Conservation (phyloP, 2,888 invertebrate species). For the Blera fallax region DNA sequence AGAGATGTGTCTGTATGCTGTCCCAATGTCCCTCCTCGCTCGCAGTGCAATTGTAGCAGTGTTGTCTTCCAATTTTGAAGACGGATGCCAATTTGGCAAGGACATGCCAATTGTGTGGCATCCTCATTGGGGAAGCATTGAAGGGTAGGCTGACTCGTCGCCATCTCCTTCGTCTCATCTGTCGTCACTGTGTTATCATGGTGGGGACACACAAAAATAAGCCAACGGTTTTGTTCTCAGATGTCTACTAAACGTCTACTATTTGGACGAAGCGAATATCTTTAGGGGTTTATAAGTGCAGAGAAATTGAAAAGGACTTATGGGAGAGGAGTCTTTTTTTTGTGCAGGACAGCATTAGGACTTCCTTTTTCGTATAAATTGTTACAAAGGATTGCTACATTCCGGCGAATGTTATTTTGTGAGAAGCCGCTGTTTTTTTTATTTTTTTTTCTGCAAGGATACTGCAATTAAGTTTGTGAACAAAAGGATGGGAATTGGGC, state of each 20-base stretch:
- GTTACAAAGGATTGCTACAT: conserved; percentile 37
- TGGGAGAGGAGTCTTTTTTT: neutral
- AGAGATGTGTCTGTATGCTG: neutral
- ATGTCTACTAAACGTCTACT: conserved; percentile 61
- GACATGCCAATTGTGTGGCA: conserved; percentile 65
- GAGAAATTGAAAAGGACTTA: conserved; percentile 57
- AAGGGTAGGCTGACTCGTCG: conserved; percentile 2
- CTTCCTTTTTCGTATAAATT: conserved; percentile 44
- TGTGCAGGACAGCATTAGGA: conserved; percentile 12
- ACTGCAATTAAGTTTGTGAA: conserved; percentile 48
- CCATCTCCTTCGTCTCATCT: conserved; percentile 11
- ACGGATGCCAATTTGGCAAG: conserved; percentile 70
- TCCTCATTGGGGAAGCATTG: too few relatives aligned
- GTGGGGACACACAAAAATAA: conserved; percentile 23
- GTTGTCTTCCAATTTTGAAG: conserved; percentile 1
- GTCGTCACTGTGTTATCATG: conserved; percentile 12
- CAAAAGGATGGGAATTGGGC: conserved; percentile 25
- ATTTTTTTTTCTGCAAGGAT: too few relatives aligned
- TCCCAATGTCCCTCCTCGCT: neutral
- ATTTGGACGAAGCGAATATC: conserved; percentile 28
- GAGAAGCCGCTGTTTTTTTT: neutral
- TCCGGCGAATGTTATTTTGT: neutral
- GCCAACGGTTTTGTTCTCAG: conserved; percentile 41
- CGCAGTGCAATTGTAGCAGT: conserved; percentile 16
- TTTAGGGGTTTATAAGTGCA: conserved; percentile 42